A percentile compares a stretch with the other conserved stretches of the same genome.
These are phyloP conservation scores for Pteronura brasiliensis DNA, from an alignment of 2,113 vertebrate species.

Conservation along the genomic window DNA sequence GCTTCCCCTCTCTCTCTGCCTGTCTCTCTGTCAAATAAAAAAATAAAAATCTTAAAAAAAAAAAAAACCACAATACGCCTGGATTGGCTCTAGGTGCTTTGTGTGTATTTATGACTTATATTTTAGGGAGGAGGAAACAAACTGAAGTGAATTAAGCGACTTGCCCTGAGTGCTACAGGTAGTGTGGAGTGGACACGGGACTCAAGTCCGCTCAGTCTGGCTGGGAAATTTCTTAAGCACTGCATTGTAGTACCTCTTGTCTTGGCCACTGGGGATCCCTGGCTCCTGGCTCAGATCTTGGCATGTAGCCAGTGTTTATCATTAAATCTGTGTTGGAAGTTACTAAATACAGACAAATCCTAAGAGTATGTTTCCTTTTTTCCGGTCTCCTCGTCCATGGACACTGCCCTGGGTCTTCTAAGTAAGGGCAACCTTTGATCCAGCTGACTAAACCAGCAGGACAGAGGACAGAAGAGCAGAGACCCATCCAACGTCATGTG, in stretches of 20 bases:
- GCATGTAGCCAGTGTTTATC: neutral
- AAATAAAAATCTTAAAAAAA: no score
- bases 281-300: neutral
- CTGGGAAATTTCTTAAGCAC: neutral
- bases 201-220: neutral
- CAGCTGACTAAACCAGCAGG: neutral
- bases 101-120: neutral
- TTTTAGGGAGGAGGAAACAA: neutral
- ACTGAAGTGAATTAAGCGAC: neutral
- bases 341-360: neutral
- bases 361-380: neutral
- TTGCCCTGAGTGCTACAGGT: neutral
- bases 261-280: neutral
- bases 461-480: neutral
- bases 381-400: neutral
- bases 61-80: neutral
- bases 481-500: neutral
- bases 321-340: neutral
- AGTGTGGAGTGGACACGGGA: neutral
- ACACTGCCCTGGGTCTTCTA: neutral
- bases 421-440: neutral
- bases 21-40: no score
- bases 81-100: neutral
- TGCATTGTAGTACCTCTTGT: rapidly evolving
- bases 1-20: no score